Evolutionary conservation across 92 coral and sea anemone genomes (phyloP), one percentile per base, ranked within the genome.

Genomic region (Porites divaricata): DNA sequence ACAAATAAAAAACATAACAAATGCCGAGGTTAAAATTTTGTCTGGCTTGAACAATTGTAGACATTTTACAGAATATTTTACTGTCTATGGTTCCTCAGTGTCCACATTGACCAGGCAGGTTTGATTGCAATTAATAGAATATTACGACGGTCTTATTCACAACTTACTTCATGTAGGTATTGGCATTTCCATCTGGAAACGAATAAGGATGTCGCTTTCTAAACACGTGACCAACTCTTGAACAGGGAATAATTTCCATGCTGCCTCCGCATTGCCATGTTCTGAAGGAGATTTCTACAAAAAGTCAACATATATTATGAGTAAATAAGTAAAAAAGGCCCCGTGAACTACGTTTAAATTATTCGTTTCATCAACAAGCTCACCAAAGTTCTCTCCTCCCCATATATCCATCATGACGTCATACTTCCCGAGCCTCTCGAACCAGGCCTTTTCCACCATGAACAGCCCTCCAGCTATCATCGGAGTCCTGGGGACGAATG

Each of bases 321-420:
- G 45, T 35, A 35, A 35, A 35, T 35, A 6, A 0, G 45, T 35
- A 35, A 35, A 35, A 35, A 35, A 4, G 45, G 45, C 45, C 53
- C 35, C 35, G 53, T 28, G 1, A 20, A 23, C 76, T 28, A 28
- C 16, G 23, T 28, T 19, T 50, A 35, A 0, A 35, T 35, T 35
- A 54, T 54, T 11, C 59, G 4, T 16, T 35, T 1, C 21, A 48
- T 9, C 50, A 49, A 73, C 20, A 12, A 12, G 23, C 63, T 79
- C 63, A 96, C 99, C 99, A 89, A 96, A 96, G 87, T 96, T 96
- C 77, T 96, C 99, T 78, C 99, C 99, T 52, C 99, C 99, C 99
- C 99, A 96, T 1, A 96, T 96, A 88, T 96, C 99, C 99, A 96
- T 96, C 99, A 95, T 95, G 79, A 89, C 88, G 89, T 96, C 99